Conservation (phyloP, 2,888 invertebrate species). For the Eilema caniola region DNA sequence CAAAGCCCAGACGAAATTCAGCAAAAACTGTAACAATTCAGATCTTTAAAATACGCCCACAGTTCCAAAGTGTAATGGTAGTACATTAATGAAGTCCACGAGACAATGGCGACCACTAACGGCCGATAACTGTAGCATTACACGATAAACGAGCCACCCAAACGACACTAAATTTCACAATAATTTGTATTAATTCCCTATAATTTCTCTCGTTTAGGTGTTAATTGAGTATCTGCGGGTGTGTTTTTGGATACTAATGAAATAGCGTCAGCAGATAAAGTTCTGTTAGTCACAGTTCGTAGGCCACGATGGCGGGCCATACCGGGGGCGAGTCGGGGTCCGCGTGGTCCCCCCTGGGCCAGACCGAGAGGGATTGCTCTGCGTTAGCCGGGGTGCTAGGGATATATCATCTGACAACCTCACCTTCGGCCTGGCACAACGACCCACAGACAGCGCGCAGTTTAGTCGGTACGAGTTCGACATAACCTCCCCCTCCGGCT, state of each 20-base stretch:
- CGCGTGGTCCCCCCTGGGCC: too few relatives aligned
- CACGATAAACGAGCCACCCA: constrained; percentile 53
- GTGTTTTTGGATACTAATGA: constrained; percentile 5
- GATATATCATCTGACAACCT: too few relatives aligned
- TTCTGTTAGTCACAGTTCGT: too few relatives aligned
- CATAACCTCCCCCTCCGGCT: too few relatives aligned
- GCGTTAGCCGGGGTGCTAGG: too few relatives aligned
- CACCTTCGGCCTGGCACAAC: too few relatives aligned
- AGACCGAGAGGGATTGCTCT: too few relatives aligned
- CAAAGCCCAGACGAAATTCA: not conserved
- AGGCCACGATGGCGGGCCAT: too few relatives aligned
- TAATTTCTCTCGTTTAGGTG: constrained; percentile 29
- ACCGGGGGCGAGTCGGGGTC: too few relatives aligned
- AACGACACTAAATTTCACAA: constrained; percentile 56
- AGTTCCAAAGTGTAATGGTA: constrained; percentile 42
- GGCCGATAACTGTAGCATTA: constrained; percentile 61
- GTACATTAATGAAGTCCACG: constrained; percentile 57
- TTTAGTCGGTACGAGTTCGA: too few relatives aligned
- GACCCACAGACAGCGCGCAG: too few relatives aligned
- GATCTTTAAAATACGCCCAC: constrained; percentile 38
- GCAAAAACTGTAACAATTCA: constrained; percentile 18
- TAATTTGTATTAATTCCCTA: constrained; percentile 47
- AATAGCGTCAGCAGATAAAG: not conserved
- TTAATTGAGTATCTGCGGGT: constrained; percentile 27
- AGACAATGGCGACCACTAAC: constrained; percentile 60